A percentile compares a stretch with the other conserved stretches of the same genome.
phyloP scores from a whole-genome alignment of 2,888 invertebrate genomes.

The Pammene fasciana region DNA sequence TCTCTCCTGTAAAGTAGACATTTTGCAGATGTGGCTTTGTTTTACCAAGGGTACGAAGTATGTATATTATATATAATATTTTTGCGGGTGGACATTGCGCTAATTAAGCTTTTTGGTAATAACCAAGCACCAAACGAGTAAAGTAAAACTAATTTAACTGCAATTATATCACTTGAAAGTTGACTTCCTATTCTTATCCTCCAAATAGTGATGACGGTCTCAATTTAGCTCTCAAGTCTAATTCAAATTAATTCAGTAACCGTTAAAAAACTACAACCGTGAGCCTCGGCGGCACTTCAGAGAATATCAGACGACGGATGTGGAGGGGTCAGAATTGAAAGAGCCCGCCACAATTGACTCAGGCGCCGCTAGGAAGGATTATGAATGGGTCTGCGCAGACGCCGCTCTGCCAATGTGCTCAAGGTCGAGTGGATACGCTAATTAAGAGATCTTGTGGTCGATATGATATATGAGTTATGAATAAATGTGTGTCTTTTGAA shows the following conservation, averaged over 20 bases:
- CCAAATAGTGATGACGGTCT: slow-evolving; percentile 33
- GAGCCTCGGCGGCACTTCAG: slow-evolving; percentile 33
- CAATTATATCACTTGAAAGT: slow-evolving; percentile 1
- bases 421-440: slow-evolving; percentile 33
- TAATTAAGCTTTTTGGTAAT: not conserved
- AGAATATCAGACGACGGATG: slow-evolving; percentile 12
- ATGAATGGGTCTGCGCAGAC: slow-evolving; percentile 39
- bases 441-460: slow-evolving; percentile 23
- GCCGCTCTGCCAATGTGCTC: slow-evolving; percentile 19
- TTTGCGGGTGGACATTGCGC: not conserved
- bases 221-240: slow-evolving; percentile 34
- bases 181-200: not conserved
- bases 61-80: slow-evolving; percentile 12
- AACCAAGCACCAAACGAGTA: not conserved
- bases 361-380: slow-evolving; percentile 50
- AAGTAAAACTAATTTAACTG: not conserved
- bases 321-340: slow-evolving; percentile 35
- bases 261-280: slow-evolving; percentile 38
- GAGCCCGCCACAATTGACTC: slow-evolving; percentile 46
- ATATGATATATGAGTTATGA: not conserved
- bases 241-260: slow-evolving; percentile 30
- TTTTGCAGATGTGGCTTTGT: too few species aligned
- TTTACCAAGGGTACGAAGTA: too few species aligned
- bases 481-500: not conserved
- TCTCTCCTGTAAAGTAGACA: too few species aligned